Evolutionary conservation across 2,888 invertebrate genomes (phyloP).

Genomic region (Sinhomidia bicolor): DNA sequence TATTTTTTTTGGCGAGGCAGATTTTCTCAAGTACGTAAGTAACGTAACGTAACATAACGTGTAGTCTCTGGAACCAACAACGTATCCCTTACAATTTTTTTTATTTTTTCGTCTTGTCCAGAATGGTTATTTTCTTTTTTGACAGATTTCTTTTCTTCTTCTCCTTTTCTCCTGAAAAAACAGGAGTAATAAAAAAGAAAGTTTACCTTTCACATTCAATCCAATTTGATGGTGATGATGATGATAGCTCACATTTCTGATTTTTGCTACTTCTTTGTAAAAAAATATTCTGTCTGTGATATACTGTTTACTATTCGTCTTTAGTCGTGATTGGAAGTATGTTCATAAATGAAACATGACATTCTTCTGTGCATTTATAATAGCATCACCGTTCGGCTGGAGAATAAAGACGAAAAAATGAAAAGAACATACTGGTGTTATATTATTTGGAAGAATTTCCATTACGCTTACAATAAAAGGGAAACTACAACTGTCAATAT

Average conservation of each 20-base stretch:
- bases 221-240: constrained; percentile 8
- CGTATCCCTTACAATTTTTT: neutral
- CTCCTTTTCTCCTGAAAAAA: neutral
- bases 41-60: neutral
- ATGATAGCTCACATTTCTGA: neutral
- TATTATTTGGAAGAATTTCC: neutral
- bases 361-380: neutral
- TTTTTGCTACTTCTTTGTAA: neutral
- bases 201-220: constrained; percentile 15
- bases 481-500: constrained; percentile 45
- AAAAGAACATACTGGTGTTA: neutral
- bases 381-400: too few species aligned
- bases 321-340: neutral
- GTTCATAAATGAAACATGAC: constrained; percentile 35
- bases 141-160: constrained; percentile 43
- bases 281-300: neutral
- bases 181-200: neutral
- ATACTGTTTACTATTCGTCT: neutral
- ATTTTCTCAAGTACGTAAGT: constrained; percentile 24
- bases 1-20: constrained; percentile 25
- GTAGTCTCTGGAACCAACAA: neutral
- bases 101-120: constrained; percentile 7
- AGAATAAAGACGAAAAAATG: too few species aligned
- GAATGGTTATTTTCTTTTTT: constrained; percentile 41
- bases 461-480: constrained; percentile 6